Base-by-base conservation (phyloP, 2,888 invertebrate species). In the Ectemnius continuus region DNA sequence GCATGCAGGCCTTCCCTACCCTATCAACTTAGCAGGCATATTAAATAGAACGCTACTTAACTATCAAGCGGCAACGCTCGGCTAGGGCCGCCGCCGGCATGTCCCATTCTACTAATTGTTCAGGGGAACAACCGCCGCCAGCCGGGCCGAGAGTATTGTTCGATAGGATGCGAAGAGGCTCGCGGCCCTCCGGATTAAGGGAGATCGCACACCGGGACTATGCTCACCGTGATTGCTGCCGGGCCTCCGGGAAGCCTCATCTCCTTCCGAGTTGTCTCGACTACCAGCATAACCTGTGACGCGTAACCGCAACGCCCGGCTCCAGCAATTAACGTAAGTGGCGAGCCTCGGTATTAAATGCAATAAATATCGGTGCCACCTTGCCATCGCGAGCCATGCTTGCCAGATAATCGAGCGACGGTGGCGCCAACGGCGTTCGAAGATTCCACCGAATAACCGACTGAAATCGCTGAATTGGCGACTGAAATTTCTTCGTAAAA, bases 281-380 rank as follows among this genome's bases (percentile, higher is more conserved):
- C 58, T 26, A 47, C 16, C 69, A 13, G 18, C 23, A 36, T 18
- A 63, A 57, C 52, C 52, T 48, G n/a, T 23, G 47, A 28, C 66
- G 36, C 48, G 58, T 70, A 73, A 75, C 73, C 70, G 56, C 68
- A 64, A 13, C 56, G 20, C 56, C 23, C 46, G 28, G 59, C 47
- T 23, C 47, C 61, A 77, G 58, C 70, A 76, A 79, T 80, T 80
- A 76, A 80, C 64, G 67, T 72, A 71, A 76, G 69, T 61, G 65
- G 65, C 66, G 48, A 56, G 48, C 65, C 62, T 28, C 8, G 70
- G 57, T 78, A 76, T 78, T 78, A 78, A 78, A 73, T 58, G 67
- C 67, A 63, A 78, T 78, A 78, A 78, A 78, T 78, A 74, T 74
- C 78, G 78, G 70, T 70, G 64, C 76, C 56, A 67, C 48, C 61